These are phyloP conservation scores for Todus mexicanus DNA, from an alignment of 2,797 vertebrate species.

Conservation along the genomic window DNA sequence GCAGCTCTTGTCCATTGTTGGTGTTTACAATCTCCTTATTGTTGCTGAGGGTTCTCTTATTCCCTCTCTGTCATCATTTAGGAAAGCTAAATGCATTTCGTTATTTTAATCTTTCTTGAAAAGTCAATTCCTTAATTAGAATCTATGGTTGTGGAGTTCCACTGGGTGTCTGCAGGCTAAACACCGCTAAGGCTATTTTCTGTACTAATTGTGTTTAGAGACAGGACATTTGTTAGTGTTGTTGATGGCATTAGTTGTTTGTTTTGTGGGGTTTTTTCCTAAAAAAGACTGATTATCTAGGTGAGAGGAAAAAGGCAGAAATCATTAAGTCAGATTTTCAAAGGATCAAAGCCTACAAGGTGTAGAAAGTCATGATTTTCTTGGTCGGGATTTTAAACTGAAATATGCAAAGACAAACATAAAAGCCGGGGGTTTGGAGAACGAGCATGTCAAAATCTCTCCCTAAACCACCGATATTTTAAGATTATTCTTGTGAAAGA, in stretches of 20 bases:
- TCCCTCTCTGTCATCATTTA: background rate
- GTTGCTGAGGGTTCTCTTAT: slow-evolving; percentile 13
- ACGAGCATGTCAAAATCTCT: background rate
- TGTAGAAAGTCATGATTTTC: background rate
- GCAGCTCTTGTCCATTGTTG: slow-evolving; percentile 12
- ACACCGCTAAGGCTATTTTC: slow-evolving; percentile 19
- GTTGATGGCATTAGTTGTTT: background rate
- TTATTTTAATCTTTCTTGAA: slow-evolving; percentile 63
- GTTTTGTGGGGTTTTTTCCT: background rate
- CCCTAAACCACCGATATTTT: background rate
- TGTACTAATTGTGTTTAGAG: slow-evolving; percentile 33
- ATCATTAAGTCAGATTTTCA: background rate
- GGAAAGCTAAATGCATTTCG: slow-evolving; percentile 35
- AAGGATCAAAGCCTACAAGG: background rate
- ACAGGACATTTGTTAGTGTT: slow-evolving; percentile 30
- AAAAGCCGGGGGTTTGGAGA: background rate
- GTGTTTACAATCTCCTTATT: slow-evolving; percentile 26
- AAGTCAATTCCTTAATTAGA: slow-evolving; percentile 66
- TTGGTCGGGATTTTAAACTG: background rate
- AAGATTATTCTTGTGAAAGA: background rate
- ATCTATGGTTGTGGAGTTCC: slow-evolving; percentile 33
- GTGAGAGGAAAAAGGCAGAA: slow-evolving; percentile 13
- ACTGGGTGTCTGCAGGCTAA: slow-evolving; percentile 27
- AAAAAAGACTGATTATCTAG: background rate
- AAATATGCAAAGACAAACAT: background rate